These are phyloP conservation scores for Carterocephalus palaemon DNA, from an alignment of 2,888 invertebrate species.

Conservation along the genomic window DNA sequence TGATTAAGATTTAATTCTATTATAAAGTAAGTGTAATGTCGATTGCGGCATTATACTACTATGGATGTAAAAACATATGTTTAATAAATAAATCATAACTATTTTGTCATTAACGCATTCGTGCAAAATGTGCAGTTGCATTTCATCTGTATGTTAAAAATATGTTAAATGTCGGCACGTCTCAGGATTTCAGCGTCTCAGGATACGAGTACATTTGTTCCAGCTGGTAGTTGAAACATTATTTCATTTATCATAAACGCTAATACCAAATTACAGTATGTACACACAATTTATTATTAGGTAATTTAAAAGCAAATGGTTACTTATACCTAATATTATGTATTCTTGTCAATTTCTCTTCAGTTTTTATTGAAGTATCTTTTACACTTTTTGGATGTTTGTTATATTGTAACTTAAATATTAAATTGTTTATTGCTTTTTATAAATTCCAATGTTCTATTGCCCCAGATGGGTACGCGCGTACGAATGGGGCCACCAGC, in stretches of 20 bases:
- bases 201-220: slow-evolving; percentile 14
- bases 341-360: no score
- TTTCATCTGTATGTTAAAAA: slow-evolving; percentile 6
- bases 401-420: not conserved
- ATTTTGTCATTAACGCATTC: not conserved
- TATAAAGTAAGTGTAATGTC: no score
- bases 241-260: not conserved
- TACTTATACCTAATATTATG: no score
- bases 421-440: not conserved
- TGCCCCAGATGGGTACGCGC: slow-evolving; percentile 57
- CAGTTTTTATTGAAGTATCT: no score
- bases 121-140: slow-evolving; percentile 11
- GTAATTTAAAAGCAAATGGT: no score
- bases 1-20: no score
- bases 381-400: no score
- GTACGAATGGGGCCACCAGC: slow-evolving; percentile 71
- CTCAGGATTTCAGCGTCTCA: no score
- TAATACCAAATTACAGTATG: slow-evolving; percentile 1
- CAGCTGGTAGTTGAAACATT: slow-evolving; percentile 5
- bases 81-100: slow-evolving; percentile 3
- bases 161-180: slow-evolving; percentile 11
- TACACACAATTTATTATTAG: no score
- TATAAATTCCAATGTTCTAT: slow-evolving; percentile 26
- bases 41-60: no score
- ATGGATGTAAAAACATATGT: no score